These are phyloP conservation scores for Sternotherus odoratus DNA, from an alignment of 2,797 vertebrate genomes.

Conservation along the genomic window DNA sequence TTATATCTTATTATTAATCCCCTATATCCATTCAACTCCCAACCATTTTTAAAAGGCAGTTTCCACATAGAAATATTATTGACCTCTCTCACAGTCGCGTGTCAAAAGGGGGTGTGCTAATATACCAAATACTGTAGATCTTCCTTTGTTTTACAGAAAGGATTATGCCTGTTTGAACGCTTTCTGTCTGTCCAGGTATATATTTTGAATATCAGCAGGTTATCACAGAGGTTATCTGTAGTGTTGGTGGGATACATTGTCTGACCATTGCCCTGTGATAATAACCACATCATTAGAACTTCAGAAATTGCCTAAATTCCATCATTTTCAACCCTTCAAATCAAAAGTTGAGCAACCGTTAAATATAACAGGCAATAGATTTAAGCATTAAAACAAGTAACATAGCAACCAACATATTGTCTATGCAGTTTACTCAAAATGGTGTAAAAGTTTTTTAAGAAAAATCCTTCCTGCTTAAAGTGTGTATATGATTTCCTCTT, in stretches of 20 bases:
- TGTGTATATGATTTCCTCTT: constrained; percentile 22
- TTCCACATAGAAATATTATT: background rate
- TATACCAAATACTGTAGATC: background rate
- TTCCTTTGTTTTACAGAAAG: background rate
- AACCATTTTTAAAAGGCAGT: background rate
- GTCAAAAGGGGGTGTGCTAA: background rate
- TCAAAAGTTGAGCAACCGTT: constrained; percentile 30
- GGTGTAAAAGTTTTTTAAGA: constrained; percentile 17
- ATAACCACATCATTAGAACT: background rate
- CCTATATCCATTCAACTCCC: background rate
- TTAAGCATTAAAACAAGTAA: background rate
- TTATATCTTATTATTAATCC: background rate
- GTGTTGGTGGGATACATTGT: background rate
- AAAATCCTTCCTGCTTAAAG: constrained; percentile 12
- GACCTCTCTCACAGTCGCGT: background rate
- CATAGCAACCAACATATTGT: constrained; percentile 27
- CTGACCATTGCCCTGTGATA: background rate
- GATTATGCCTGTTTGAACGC: background rate
- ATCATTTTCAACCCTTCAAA: background rate
- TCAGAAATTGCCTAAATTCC: background rate
- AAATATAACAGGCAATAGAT: background rate
- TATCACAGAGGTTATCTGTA: background rate
- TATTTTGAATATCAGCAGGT: background rate
- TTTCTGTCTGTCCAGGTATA: background rate
- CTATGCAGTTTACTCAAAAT: constrained; percentile 48